Evolutionary conservation across 2,888 invertebrate species (phyloP).

Genomic region (Laothoe populi): DNA sequence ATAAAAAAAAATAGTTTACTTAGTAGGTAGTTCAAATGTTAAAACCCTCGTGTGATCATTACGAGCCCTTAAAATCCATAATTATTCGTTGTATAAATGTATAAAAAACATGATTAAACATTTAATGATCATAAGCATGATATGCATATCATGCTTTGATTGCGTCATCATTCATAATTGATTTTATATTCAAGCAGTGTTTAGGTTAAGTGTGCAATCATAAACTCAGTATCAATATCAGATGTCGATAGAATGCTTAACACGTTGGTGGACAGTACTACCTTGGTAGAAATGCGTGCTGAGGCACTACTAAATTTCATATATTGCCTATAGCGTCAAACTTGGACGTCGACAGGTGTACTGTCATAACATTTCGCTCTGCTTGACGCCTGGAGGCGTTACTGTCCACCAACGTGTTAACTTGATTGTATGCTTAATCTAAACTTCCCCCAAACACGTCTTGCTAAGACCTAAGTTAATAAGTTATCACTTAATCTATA

Average conservation of each 20-base stretch:
- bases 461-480: slow-evolving; percentile 40
- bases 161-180: slow-evolving; percentile 42
- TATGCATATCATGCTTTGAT: slow-evolving; percentile 28
- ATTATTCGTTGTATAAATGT: slow-evolving; percentile 75
- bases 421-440: slow-evolving; percentile 1
- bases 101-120: slow-evolving; percentile 71
- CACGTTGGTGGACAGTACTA: too few relatives aligned
- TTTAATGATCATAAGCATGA: slow-evolving; percentile 45
- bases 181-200: neutral
- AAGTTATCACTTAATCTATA: slow-evolving; percentile 47
- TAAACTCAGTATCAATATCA: neutral
- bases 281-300: too few relatives aligned
- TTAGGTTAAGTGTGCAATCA: neutral
- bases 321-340: too few relatives aligned
- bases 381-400: too few relatives aligned
- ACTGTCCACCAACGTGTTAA: too few relatives aligned
- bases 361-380: too few relatives aligned
- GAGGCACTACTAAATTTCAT: too few relatives aligned
- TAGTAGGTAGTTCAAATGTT: neutral
- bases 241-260: neutral
- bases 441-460: slow-evolving; percentile 28
- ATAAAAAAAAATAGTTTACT: neutral
- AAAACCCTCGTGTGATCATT: slow-evolving; percentile 9
- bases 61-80: slow-evolving; percentile 3
- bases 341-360: too few relatives aligned